A percentile compares a stretch with the other conserved stretches of the same genome.
Conservation (phyloP, 2,888 invertebrate genomes). For the Xanthorhoe designata region DNA sequence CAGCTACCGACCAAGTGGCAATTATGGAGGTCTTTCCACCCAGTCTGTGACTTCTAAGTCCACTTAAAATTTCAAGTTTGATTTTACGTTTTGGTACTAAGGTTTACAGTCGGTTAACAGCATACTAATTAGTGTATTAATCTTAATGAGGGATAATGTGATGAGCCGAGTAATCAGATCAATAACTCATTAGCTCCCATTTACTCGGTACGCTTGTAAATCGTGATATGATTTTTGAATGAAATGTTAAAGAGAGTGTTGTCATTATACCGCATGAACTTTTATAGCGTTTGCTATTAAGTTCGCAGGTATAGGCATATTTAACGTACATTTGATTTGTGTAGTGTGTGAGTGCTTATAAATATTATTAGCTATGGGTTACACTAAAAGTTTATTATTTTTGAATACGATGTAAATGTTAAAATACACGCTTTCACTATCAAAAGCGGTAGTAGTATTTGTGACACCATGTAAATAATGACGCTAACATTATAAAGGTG, state of each 20-base stretch:
- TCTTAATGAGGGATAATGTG: constrained; percentile 19
- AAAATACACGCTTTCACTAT: no score
- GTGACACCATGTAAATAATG: no score
- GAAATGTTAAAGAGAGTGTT: not conserved
- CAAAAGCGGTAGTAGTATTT: no score
- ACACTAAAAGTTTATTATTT: no score
- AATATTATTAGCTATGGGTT: no score
- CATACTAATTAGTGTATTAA: constrained; percentile 33
- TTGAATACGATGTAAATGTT: no score
- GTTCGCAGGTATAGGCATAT: no score
- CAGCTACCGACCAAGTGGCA: constrained; percentile 44
- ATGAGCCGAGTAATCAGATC: constrained; percentile 11
- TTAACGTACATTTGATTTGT: no score
- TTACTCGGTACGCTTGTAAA: not conserved
- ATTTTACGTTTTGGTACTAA: constrained; percentile 47
- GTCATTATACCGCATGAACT: no score
- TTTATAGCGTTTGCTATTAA: no score
- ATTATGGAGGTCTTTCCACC: constrained; percentile 49
- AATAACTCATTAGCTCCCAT: not conserved
- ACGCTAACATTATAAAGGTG: no score
- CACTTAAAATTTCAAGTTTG: constrained; percentile 48
- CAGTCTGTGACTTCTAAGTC: constrained; percentile 44
- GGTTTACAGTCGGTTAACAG: constrained; percentile 30
- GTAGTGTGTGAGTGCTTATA: no score
- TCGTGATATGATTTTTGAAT: not conserved